phyloP scores from a whole-genome alignment of 2,113 vertebrate genomes.

The Colossoma macropomum region DNA sequence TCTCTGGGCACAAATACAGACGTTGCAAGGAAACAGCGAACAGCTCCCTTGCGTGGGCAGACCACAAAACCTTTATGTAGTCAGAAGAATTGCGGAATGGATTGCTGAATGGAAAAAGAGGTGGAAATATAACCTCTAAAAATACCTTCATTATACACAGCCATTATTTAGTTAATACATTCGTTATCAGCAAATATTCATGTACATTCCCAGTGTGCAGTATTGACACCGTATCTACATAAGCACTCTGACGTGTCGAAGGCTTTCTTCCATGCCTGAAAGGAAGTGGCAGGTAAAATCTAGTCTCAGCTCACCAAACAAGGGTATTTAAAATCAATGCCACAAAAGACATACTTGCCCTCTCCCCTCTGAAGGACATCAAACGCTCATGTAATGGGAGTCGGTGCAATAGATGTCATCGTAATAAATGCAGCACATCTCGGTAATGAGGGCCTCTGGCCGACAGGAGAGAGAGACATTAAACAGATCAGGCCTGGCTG shows the following conservation, averaged over 20 bases:
- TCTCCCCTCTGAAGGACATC: conserved; percentile 39
- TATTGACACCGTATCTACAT: neutral
- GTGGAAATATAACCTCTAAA: neutral
- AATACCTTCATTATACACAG: neutral
- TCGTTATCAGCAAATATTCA: neutral
- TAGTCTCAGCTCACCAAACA: conserved; percentile 35
- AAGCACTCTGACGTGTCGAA: neutral
- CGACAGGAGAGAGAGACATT: conserved; percentile 38
- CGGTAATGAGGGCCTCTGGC: conserved; percentile 39
- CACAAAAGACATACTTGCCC: conserved; percentile 24
- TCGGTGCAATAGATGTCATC: conserved; percentile 42
- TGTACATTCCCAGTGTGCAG: neutral
- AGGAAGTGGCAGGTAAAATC: neutral
- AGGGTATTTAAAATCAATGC: conserved; percentile 37
- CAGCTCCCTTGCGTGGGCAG: neutral
- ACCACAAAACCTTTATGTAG: neutral
- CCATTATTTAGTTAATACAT: neutral
- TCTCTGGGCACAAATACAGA: conserved; percentile 2
- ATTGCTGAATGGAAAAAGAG: neutral
- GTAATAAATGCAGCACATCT: conserved; percentile 46
- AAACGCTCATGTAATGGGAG: conserved; percentile 46
- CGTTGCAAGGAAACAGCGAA: neutral
- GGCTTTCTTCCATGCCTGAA: neutral
- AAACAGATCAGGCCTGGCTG: conserved; percentile 29
- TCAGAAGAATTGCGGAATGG: neutral